Evolutionary conservation across 2,797 vertebrate species (phyloP).

Genomic region (Morelia viridis): DNA sequence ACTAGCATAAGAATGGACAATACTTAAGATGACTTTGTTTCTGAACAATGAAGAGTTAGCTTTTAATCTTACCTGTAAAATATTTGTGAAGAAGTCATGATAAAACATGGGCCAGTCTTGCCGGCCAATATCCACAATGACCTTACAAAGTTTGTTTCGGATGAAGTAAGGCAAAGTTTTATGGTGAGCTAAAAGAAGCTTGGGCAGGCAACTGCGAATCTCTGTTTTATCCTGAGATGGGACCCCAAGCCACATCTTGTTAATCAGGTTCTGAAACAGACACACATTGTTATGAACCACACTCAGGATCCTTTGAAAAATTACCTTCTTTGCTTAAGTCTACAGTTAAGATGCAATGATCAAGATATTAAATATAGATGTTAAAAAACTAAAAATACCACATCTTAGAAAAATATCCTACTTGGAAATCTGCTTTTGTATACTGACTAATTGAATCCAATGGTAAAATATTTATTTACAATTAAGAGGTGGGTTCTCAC

Average conservation of each 20-base stretch:
- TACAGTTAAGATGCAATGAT: not conserved
- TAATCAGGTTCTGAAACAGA: conserved; percentile 89
- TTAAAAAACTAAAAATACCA: not conserved
- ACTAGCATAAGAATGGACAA: not conserved
- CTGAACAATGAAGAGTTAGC: not conserved
- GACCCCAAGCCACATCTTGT: conserved; percentile 98
- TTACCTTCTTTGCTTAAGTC: not conserved
- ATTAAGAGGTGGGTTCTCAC: not conserved
- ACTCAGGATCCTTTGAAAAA: not conserved
- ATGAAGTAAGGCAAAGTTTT: conserved; percentile 96
- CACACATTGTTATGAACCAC: conserved; percentile 6
- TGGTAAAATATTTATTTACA: not conserved
- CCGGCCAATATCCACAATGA: conserved; percentile 97
- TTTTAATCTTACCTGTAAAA: conserved; percentile 84
- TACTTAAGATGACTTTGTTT: not conserved
- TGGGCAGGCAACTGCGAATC: conserved; percentile 95
- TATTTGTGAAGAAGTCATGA: conserved; percentile 98
- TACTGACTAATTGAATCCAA: not conserved
- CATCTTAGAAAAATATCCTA: not conserved
- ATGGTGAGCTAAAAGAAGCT: conserved; percentile 92
- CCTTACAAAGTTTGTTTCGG: conserved; percentile 97
- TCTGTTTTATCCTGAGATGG: conserved; percentile 97
- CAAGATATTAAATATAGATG: not conserved
- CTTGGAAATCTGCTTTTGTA: not conserved
- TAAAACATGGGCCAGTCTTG: conserved; percentile 99